A percentile compares a stretch with the other conserved stretches of the same genome.
Conservation (phyloP, 2,113 vertebrate genomes). For the Smithornis capensis region DNA sequence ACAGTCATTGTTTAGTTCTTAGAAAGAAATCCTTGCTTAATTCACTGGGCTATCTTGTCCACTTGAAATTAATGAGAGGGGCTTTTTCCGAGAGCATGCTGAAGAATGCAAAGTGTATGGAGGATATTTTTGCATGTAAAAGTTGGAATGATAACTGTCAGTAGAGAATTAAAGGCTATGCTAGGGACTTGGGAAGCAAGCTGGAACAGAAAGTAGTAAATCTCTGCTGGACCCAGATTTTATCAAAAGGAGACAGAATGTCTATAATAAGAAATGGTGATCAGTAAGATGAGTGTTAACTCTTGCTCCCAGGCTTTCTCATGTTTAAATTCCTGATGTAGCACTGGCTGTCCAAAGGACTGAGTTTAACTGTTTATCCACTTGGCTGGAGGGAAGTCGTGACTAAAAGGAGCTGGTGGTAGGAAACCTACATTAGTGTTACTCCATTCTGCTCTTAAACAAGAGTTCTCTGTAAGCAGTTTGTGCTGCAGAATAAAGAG, state of each 20-base stretch:
- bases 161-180: neutral
- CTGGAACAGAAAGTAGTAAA: neutral
- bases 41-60: neutral
- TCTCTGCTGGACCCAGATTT: neutral
- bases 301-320: neutral
- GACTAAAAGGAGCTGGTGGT: neutral
- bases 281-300: neutral
- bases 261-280: neutral
- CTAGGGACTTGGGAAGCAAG: neutral
- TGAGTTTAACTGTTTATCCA: neutral
- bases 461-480: neutral
- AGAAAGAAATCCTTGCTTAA: neutral
- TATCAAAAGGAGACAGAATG: neutral
- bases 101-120: neutral
- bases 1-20: neutral
- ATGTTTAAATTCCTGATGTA: neutral
- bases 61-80: neutral
- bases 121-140: neutral
- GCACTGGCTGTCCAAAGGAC: neutral
- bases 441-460: neutral
- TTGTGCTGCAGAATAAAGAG: neutral
- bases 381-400: neutral
- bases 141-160: neutral
- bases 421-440: accelerated
- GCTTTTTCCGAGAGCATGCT: neutral